These are phyloP conservation scores for Dryobotodes eremita DNA, from an alignment of 2,888 invertebrate genomes.

Conservation along the genomic window DNA sequence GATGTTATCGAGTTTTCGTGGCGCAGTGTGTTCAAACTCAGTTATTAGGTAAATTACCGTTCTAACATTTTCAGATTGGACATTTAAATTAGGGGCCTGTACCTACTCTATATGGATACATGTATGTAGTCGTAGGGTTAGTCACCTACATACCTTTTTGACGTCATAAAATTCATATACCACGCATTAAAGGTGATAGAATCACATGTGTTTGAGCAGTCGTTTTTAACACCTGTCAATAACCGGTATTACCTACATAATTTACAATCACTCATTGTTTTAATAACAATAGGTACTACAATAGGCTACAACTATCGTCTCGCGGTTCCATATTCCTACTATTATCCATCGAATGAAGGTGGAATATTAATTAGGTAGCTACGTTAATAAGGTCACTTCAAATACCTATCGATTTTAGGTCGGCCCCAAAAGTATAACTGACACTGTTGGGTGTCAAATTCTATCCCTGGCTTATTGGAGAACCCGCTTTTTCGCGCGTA, in stretches of 20 bases:
- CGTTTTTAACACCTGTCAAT: constrained; percentile 32
- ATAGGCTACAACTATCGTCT: constrained; percentile 22
- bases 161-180: neutral
- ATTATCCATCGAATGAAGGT: constrained; percentile 21
- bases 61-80: neutral
- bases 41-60: neutral
- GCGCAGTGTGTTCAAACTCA: constrained; percentile 26
- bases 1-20: constrained; percentile 1
- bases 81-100: neutral
- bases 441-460: too few species aligned
- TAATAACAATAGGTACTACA: constrained; percentile 31
- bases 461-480: too few species aligned
- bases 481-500: neutral
- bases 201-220: neutral
- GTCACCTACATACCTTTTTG: neutral
- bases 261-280: constrained; percentile 35
- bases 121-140: neutral
- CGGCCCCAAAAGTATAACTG: too few species aligned
- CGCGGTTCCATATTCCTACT: constrained; percentile 10
- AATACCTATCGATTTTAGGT: too few species aligned
- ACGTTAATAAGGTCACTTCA: too few species aligned
- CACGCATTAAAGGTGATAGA: neutral
- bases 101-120: too few species aligned
- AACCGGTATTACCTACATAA: constrained; percentile 5
- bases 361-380: constrained; percentile 25